Evolutionary conservation across 2,113 vertebrate genomes (phyloP).

Genomic region (Brachyhypopomus gauderio): DNA sequence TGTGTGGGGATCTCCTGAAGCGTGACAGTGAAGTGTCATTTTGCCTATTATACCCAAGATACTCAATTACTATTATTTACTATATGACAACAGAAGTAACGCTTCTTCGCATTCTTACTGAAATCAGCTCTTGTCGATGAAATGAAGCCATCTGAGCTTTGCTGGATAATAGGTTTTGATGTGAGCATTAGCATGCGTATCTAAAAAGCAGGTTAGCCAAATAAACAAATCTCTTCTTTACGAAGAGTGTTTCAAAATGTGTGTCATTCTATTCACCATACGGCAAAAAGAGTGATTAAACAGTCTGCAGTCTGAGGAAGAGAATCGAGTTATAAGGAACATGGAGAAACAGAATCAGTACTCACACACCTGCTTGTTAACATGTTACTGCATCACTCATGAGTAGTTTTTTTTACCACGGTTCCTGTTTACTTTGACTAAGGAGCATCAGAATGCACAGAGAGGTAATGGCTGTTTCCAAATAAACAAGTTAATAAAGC

Average conservation of each 20-base stretch:
- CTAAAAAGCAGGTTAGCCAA: too few species aligned
- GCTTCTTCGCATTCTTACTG: too few species aligned
- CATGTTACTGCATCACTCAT: too few species aligned
- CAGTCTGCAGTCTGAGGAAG: too few species aligned
- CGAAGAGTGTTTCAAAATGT: not conserved
- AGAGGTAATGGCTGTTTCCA: not conserved
- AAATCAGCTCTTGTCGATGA: not conserved
- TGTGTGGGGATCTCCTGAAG: not conserved
- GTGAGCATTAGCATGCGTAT: too few species aligned
- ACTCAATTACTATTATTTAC: too few species aligned
- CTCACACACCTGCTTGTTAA: too few species aligned
- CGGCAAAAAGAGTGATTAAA: not conserved
- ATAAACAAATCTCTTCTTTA: not conserved
- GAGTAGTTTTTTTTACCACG: too few species aligned
- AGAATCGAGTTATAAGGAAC: too few species aligned
- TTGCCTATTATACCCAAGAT: too few species aligned
- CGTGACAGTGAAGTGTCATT: constrained; percentile 6
- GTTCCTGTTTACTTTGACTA: not conserved
- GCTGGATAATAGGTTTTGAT: not conserved
- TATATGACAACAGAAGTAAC: too few species aligned
- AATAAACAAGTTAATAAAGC: not conserved
- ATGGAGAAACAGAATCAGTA: too few species aligned
- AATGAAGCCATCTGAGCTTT: not conserved
- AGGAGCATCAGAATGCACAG: not conserved
- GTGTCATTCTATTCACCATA: not conserved